Evolutionary conservation across 2,888 invertebrate genomes (phyloP), one percentile per base, ranked within the genome.

Genomic region (Eudemis profundana): DNA sequence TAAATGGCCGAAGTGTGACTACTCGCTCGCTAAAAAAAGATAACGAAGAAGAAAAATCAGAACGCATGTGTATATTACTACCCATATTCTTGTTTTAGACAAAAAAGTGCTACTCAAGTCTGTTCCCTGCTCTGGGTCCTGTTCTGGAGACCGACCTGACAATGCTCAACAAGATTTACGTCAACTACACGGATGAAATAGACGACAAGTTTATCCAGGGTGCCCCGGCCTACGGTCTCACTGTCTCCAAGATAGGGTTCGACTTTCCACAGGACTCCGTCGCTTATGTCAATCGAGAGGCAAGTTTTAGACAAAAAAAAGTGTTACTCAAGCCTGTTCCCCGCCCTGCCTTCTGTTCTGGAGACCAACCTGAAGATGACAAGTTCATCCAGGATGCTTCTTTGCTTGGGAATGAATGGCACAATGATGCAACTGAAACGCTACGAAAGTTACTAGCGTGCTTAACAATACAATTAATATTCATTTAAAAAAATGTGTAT

Each of bases 211-310:
- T 86, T 38, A 40, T 77, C 0, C 33, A 46, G 1, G 74, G 83
- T 42, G 74, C 81, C 0, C 69, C 67, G 0, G 23, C 68, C 0
- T 81, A 70, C 54, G 86, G 85, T 1, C 78, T 86, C 0, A 68
- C 72, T n/a, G 78, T 85, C 0, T 79, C 82, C 0, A 82, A 75
- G 70, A 74, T 86, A 2, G 78, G 81, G 0, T 87, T 82, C 60
- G 68, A 76, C 8, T 76, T 73, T 27, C 82, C 82, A 0, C 66
- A 51, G 2, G 60, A 75, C 2, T 81, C 84, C 0, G 65, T 70
- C 0, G n/a, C 68, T 2, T 82, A 76, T 67, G 81, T 89, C 0
- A 88, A 89, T 67, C 74, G 69, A 63, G 75, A 75, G 76, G 89
- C 88, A 69, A 74, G 78, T 61, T 29, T 8, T 15, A 17, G 27